Conservation (phyloP, 2,797 vertebrate genomes). For the Schizothorax lantsangensis region DNA sequence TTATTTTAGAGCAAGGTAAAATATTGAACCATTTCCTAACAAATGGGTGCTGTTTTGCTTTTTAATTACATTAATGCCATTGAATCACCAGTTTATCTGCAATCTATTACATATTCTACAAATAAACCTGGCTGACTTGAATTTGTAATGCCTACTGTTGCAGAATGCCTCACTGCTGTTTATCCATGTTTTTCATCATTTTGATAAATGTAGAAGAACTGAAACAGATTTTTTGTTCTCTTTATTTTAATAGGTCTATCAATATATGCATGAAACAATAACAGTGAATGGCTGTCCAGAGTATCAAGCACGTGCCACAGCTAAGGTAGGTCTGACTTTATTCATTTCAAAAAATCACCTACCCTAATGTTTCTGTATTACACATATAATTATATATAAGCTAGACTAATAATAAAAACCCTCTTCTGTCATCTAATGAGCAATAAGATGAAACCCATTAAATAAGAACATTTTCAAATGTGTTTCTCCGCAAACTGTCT, state of each 20-base stretch:
- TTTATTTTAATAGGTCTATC: constrained; percentile 89
- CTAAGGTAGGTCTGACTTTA: constrained; percentile 86
- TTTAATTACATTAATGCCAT: not conserved
- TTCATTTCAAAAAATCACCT: constrained; percentile 68
- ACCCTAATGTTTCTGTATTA: not conserved
- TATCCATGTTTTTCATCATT: not conserved
- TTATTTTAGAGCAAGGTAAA: not conserved
- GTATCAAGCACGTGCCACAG: constrained; percentile 96
- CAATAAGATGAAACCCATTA: constrained; percentile 2
- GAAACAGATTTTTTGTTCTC: constrained; percentile 36
- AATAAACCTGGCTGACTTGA: not conserved
- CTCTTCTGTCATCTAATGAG: not conserved
- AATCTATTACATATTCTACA: constrained; percentile 9
- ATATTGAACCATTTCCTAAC: not conserved
- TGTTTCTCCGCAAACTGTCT: not conserved
- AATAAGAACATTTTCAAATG: not conserved
- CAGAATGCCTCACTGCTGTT: not conserved
- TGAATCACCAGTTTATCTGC: not conserved
- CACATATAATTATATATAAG: not conserved
- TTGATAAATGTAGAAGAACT: not conserved
- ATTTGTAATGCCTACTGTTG: not conserved
- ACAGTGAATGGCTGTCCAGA: constrained; percentile 96
- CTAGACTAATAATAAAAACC: not conserved
- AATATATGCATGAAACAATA: constrained; percentile 99
- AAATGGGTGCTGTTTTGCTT: not conserved